Evolutionary conservation across 2,113 vertebrate species (phyloP).

Genomic region (Mormyrus lacerda): DNA sequence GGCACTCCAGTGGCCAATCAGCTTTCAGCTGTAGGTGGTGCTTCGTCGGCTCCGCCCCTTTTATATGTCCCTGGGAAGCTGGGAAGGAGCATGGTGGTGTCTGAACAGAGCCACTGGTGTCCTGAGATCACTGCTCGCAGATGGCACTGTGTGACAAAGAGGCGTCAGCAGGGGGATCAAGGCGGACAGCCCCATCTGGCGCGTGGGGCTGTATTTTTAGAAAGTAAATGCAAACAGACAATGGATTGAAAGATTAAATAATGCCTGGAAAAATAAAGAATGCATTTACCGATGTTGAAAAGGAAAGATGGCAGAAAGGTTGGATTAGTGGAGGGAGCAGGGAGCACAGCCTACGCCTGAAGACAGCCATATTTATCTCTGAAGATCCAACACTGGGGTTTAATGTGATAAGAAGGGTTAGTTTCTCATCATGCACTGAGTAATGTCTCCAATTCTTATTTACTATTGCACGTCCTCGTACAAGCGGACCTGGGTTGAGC

Average conservation of each 20-base stretch:
- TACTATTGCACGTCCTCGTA: background rate
- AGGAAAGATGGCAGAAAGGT: background rate
- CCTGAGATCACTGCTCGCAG: background rate
- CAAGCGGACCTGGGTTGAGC: background rate
- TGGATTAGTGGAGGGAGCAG: background rate
- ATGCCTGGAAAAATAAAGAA: background rate
- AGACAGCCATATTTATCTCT: background rate
- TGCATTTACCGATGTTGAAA: background rate
- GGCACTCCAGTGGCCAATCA: background rate
- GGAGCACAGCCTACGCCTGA: background rate
- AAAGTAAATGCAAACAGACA: constrained; percentile 11
- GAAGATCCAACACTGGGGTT: background rate
- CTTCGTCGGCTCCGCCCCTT: background rate
- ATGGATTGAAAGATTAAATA: constrained; percentile 18
- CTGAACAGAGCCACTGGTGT: background rate
- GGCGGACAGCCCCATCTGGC: background rate
- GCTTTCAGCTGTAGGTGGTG: background rate
- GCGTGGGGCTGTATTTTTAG: constrained; percentile 3
- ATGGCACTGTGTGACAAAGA: background rate
- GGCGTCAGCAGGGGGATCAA: background rate
- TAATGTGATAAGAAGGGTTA: background rate
- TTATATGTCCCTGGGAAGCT: background rate
- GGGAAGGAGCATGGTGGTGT: background rate
- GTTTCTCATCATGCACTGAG: background rate
- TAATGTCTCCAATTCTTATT: background rate